Base-by-base conservation (phyloP, 1,140 invertebrate genomes). In the Drosophila suzukii region DNA sequence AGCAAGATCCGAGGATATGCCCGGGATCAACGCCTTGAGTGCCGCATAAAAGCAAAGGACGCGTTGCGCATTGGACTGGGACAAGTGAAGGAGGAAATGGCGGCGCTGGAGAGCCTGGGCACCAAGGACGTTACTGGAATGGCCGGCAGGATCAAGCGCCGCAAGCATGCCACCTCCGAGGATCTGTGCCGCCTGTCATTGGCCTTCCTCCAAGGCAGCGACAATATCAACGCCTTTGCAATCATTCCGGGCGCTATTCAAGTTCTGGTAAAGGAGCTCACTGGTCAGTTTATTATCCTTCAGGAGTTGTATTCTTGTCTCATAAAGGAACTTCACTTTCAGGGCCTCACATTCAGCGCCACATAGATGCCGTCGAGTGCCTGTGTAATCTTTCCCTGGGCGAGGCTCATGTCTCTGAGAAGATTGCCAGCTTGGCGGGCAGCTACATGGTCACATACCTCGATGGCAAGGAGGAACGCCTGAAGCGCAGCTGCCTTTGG, bases 301-400 rank as follows among this genome's bases (percentile, higher is more conserved):
- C 27, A 3, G 10, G 4, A 32, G 1, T 5, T 6, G 6, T 30
- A 39, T 38, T 20, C 4, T 27, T 10, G 13, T 38, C 12, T 6
- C 4, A 60, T 39, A 3, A n/a, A 0, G 8, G 1, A 17, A 6
- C 6, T 8, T 10, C n/a, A 5, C 10, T 39, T 12, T 3, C 15
- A 92, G 91, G 91, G 7, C 24, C 74, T 0, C 32, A 91, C 30
- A 50, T 74, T 1, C 50, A 71, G n/a, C 72, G 70, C 1, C 85
- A 90, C 67, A 57, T 91, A 5, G 59, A 70, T 13, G 85, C 91
- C 0, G 66, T 71, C 10, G 88, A 92, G 62, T 89, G 83, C 44
- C 38, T 92, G 30, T 92, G 91, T 54, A 92, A 92, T 57, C 56
- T 91, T 13, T 90, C 90, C 2, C 36, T 92, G 17, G 91, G 91